These are phyloP conservation scores for Ceratina japonica DNA, from an alignment of 1,140 invertebrate species.

Conservation along the genomic window DNA sequence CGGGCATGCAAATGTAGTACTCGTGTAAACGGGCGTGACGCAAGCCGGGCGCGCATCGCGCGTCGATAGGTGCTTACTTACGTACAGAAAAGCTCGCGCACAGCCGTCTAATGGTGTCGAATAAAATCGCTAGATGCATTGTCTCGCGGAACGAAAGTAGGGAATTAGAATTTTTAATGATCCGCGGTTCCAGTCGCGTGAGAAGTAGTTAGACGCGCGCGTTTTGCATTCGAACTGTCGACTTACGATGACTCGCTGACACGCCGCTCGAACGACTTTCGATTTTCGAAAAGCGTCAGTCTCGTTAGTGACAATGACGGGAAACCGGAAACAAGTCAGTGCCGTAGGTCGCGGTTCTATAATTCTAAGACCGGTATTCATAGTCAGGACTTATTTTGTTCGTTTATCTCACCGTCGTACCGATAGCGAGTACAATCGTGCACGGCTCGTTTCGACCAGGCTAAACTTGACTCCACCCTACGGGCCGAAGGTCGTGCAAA, in stretches of 20 bases:
- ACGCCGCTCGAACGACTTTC: too few species aligned
- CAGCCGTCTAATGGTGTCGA: not conserved
- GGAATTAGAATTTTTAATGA: slow-evolving; percentile 10
- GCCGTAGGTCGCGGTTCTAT: too few species aligned
- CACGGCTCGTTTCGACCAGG: not conserved
- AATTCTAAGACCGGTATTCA: too few species aligned
- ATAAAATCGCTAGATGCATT: not conserved
- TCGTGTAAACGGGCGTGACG: slow-evolving; percentile 15
- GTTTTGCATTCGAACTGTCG: too few species aligned
- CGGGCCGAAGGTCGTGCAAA: not conserved
- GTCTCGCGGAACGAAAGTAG: not conserved
- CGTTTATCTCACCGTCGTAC: too few species aligned
- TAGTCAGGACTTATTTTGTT: too few species aligned
- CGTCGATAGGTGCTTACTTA: too few species aligned
- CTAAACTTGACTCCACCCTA: not conserved
- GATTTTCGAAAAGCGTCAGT: not conserved
- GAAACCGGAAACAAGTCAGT: too few species aligned
- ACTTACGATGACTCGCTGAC: too few species aligned
- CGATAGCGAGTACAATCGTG: not conserved
- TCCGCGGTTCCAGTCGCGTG: too few species aligned
- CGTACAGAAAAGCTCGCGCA: not conserved
- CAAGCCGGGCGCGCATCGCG: slow-evolving; percentile 1
- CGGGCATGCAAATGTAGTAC: not conserved
- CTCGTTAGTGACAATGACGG: too few species aligned
- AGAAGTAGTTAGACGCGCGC: too few species aligned